Percentiles rank a stretch among this genome's conserved stretches.
These are phyloP conservation scores for Synanceia verrucosa DNA, from an alignment of 2,797 vertebrate species.

Conservation along the genomic window DNA sequence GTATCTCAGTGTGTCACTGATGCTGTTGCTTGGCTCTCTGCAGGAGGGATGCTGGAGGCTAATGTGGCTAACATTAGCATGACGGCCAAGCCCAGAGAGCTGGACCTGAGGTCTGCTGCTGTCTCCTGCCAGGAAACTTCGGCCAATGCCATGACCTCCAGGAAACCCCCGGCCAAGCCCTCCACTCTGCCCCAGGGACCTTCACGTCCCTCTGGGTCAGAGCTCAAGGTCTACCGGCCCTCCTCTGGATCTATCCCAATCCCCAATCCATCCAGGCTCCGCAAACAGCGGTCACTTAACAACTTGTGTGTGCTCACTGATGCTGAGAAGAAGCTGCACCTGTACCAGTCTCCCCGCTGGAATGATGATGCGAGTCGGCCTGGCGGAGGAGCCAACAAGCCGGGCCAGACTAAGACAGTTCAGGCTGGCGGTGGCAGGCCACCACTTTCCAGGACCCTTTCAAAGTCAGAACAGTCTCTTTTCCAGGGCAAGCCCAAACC, in stretches of 20 bases:
- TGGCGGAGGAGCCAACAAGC: conserved; percentile 70
- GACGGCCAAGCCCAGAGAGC: conserved; percentile 85
- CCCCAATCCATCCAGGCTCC: conserved; percentile 85
- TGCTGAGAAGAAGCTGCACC: conserved; percentile 93
- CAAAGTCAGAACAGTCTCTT: conserved; percentile 94
- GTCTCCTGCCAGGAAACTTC: conserved; percentile 69
- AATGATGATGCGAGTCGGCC: conserved; percentile 87
- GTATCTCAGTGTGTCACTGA: conserved; percentile 69
- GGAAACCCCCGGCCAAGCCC: conserved; percentile 78
- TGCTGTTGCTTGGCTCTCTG: conserved; percentile 87
- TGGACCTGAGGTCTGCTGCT: conserved; percentile 81
- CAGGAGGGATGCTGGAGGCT: conserved; percentile 91
- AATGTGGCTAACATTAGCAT: conserved; percentile 82
- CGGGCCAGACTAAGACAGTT: conserved; percentile 74
- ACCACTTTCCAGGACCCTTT: conserved; percentile 88
- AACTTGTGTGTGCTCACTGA: conserved; percentile 94
- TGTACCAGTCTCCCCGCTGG: conserved; percentile 91
- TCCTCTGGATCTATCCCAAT: conserved; percentile 77
- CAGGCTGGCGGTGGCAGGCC: conserved; percentile 71
- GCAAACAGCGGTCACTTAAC: conserved; percentile 93
- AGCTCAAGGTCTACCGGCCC: conserved; percentile 82
- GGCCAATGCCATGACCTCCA: conserved; percentile 82
- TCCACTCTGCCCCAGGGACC: conserved; percentile 80
- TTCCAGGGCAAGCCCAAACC: conserved; percentile 88
- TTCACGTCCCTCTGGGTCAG: conserved; percentile 73